phyloP scores from a whole-genome alignment of 2,113 vertebrate genomes.

The Ophiodon elongatus region DNA sequence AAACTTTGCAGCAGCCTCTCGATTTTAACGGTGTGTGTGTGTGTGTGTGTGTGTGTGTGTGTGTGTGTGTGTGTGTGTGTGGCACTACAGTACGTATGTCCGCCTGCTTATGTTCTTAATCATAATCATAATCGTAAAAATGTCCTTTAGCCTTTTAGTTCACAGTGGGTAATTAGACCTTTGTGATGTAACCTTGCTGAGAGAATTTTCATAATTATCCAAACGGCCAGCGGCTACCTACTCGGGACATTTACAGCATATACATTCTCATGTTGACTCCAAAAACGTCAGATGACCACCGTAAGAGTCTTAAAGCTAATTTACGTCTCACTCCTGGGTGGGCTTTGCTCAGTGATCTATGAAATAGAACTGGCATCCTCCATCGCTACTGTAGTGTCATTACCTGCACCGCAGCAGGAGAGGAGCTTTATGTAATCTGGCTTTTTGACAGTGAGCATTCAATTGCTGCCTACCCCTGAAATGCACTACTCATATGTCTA shows the following conservation, averaged over 20 bases:
- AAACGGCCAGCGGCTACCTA: conserved; percentile 9
- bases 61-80: conserved; percentile 7
- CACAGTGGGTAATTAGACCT: conserved; percentile 15
- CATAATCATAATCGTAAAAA: conserved; percentile 16
- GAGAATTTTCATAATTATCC: background rate
- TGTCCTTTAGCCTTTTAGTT: conserved; percentile 10
- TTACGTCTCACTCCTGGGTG: conserved; percentile 43
- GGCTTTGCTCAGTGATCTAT: conserved; percentile 55
- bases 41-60: too few species aligned
- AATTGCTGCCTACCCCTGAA: conserved; percentile 40
- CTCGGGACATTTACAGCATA: conserved; percentile 1
- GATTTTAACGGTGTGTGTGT: background rate
- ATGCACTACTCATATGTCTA: conserved; percentile 49
- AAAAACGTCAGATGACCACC: conserved; percentile 14
- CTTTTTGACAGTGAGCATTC: conserved; percentile 60
- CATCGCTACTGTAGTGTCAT: conserved; percentile 50
- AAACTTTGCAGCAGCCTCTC: conserved; percentile 39
- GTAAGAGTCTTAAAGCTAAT: conserved; percentile 27
- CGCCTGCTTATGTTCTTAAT: conserved; percentile 6
- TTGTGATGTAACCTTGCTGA: conserved; percentile 19
- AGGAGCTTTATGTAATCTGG: conserved; percentile 69
- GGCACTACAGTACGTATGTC: conserved; percentile 1
- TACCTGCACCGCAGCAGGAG: conserved; percentile 60
- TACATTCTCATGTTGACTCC: conserved; percentile 12
- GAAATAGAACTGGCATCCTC: conserved; percentile 62